phyloP scores from a whole-genome alignment of 2,797 vertebrate species.

The Alca torda region DNA sequence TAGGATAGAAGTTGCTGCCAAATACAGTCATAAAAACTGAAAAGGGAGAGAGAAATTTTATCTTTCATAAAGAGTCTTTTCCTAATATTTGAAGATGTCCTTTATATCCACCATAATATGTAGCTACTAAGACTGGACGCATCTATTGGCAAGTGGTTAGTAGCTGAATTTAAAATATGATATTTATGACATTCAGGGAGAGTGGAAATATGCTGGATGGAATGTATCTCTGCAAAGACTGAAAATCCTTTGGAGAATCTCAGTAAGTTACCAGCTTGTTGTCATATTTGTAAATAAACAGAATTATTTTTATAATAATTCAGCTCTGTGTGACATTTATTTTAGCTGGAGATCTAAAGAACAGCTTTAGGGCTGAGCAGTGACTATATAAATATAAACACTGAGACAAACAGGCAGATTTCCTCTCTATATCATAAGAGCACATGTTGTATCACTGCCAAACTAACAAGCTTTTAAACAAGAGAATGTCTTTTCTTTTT shows the following conservation, averaged over 20 bases:
- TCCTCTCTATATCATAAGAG: slow-evolving; percentile 40
- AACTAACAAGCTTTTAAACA: background rate
- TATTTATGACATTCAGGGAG: background rate
- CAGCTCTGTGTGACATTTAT: slow-evolving; percentile 63
- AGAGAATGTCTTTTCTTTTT: background rate
- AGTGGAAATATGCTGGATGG: background rate
- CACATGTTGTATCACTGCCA: slow-evolving; percentile 14
- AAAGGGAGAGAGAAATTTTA: background rate
- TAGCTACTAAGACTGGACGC: background rate
- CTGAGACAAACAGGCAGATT: slow-evolving; percentile 64
- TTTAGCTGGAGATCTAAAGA: slow-evolving; percentile 64
- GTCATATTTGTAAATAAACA: slow-evolving; percentile 68
- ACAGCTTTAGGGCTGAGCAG: slow-evolving; percentile 56
- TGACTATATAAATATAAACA: slow-evolving; percentile 63
- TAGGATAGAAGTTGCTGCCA: background rate
- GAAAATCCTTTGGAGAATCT: slow-evolving; percentile 47
- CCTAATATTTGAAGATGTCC: background rate
- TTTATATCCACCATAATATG: background rate
- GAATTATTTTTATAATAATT: slow-evolving; percentile 69
- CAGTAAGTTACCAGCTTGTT: slow-evolving; percentile 28
- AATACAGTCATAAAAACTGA: background rate
- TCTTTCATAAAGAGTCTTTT: background rate
- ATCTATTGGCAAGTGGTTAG: background rate
- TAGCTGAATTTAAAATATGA: background rate
- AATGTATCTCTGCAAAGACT: background rate